Evolutionary conservation across 2,113 vertebrate species (phyloP).

Genomic region (Garra rufa): DNA sequence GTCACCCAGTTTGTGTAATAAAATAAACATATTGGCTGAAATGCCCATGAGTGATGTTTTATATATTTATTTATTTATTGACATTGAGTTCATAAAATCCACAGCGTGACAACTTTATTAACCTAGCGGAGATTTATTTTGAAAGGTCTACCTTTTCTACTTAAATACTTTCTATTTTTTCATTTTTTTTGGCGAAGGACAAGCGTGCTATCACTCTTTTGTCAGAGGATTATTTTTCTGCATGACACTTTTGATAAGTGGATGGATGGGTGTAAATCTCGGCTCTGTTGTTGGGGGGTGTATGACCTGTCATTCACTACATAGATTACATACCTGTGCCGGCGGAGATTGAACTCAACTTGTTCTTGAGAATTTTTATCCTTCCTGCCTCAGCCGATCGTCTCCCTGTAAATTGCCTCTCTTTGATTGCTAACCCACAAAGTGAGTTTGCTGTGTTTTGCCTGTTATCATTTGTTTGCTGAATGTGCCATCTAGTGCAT

Average conservation of each 20-base stretch:
- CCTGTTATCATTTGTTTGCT: constrained; percentile 50
- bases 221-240: constrained; percentile 55
- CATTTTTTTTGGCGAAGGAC: constrained; percentile 61
- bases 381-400: neutral
- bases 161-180: constrained; percentile 49
- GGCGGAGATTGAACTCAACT: constrained; percentile 10
- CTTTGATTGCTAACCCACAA: constrained; percentile 35
- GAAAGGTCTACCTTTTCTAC: constrained; percentile 57
- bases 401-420: constrained; percentile 25
- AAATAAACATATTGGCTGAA: constrained; percentile 65
- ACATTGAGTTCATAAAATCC: constrained; percentile 58
- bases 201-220: constrained; percentile 63
- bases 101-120: constrained; percentile 71
- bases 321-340: constrained; percentile 35
- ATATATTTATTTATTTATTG: constrained; percentile 51
- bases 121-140: constrained; percentile 67
- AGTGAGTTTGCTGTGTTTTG: constrained; percentile 29
- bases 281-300: constrained; percentile 50
- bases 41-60: constrained; percentile 62
- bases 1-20: constrained; percentile 53
- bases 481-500: constrained; percentile 51
- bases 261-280: constrained; percentile 58
- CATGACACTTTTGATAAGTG: constrained; percentile 40
- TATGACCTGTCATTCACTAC: constrained; percentile 58
- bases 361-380: constrained; percentile 12